Evolutionary conservation across 2,113 vertebrate species (phyloP).

Genomic region (Baryphthengus martii): DNA sequence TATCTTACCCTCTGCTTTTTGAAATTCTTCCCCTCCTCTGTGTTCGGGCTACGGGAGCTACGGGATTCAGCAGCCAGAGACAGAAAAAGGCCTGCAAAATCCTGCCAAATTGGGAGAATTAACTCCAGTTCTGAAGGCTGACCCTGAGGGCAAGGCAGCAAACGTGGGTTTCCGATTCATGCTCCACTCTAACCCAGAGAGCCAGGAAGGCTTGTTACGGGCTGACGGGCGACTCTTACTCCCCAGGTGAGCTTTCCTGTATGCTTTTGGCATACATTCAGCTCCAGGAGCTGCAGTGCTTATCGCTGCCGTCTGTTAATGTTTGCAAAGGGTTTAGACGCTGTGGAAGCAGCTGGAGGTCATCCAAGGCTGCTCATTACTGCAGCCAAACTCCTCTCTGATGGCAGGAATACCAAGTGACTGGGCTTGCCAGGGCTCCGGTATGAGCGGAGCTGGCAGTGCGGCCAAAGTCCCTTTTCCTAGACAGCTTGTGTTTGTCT

Average conservation of each 20-base stretch:
- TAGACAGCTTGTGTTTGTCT: background rate
- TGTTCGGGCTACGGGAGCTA: background rate
- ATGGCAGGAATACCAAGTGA: background rate
- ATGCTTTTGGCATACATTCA: background rate
- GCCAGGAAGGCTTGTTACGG: background rate
- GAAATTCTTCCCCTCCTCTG: background rate
- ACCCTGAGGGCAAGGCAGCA: background rate
- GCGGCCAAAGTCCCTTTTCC: background rate
- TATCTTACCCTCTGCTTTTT: background rate
- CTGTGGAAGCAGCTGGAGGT: background rate
- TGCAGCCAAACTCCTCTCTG: background rate
- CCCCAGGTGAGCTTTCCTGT: background rate
- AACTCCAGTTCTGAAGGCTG: background rate
- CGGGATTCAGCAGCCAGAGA: background rate
- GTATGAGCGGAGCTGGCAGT: background rate
- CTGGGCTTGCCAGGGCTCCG: background rate
- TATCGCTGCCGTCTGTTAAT: accelerated
- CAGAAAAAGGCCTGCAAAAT: background rate
- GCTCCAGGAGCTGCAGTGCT: background rate
- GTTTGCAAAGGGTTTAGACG: background rate
- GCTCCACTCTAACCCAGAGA: background rate
- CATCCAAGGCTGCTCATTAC: background rate
- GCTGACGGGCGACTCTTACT: background rate
- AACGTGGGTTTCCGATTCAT: background rate
- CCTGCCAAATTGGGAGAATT: background rate